A percentile compares a stretch with the other conserved stretches of the same genome.
Evolutionary conservation across 2,888 invertebrate species (phyloP).

Genomic region (Cephonodes hylas): DNA sequence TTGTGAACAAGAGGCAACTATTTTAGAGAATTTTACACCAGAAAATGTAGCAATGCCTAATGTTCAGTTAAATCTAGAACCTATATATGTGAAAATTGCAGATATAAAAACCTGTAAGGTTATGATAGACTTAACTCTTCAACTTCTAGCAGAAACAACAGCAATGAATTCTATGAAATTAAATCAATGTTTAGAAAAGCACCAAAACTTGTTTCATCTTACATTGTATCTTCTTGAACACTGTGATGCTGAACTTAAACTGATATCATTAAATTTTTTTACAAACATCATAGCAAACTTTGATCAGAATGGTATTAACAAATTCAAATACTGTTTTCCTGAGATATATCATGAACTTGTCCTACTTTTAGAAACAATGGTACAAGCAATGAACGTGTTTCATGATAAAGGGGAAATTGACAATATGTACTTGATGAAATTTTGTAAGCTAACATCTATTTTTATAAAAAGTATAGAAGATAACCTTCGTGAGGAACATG

Average conservation of each 20-base stretch:
- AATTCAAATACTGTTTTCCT: slow-evolving; percentile 49
- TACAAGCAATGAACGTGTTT: slow-evolving; percentile 49
- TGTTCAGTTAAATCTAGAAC: slow-evolving; percentile 62
- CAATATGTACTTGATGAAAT: slow-evolving; percentile 40
- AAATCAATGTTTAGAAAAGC: slow-evolving; percentile 37
- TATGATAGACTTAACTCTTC: slow-evolving; percentile 56
- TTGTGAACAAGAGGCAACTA: slow-evolving; percentile 23
- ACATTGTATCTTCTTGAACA: slow-evolving; percentile 57
- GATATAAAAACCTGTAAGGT: slow-evolving; percentile 55
- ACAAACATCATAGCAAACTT: slow-evolving; percentile 53
- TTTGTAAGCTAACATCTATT: slow-evolving; percentile 42
- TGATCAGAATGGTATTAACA: slow-evolving; percentile 43
- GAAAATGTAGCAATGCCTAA: slow-evolving; percentile 58
- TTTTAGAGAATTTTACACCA: slow-evolving; percentile 71
- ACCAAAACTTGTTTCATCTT: slow-evolving; percentile 41
- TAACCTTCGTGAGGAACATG: slow-evolving; percentile 28
- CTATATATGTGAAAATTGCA: slow-evolving; percentile 62
- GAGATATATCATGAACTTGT: slow-evolving; percentile 44
- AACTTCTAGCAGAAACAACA: slow-evolving; percentile 62
- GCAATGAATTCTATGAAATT: slow-evolving; percentile 53
- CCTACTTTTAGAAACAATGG: slow-evolving; percentile 46
- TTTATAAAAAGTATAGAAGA: slow-evolving; percentile 40
- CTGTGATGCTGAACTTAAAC: slow-evolving; percentile 62
- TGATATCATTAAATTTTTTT: slow-evolving; percentile 58
- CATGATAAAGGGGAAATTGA: slow-evolving; percentile 58